Percentiles rank a stretch among this genome's conserved stretches.
These are phyloP conservation scores for Apaloderma vittatum DNA, from an alignment of 2,113 vertebrate genomes.

Conservation along the genomic window DNA sequence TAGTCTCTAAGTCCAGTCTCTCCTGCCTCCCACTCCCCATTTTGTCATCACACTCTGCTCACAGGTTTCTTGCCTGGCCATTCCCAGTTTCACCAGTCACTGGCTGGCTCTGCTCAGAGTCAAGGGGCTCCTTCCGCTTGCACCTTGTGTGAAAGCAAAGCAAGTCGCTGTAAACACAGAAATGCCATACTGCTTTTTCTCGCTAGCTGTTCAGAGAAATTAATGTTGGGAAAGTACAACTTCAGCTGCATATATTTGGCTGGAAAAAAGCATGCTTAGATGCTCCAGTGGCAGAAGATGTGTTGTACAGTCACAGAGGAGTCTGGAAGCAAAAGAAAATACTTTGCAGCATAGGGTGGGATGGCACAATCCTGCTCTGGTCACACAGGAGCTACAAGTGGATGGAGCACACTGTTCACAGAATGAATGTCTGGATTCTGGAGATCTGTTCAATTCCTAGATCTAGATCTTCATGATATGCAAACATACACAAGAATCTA, in stretches of 20 bases:
- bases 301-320: accelerated
- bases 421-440: background rate
- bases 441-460: background rate
- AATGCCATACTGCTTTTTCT: background rate
- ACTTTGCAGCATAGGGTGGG: accelerated
- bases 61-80: background rate
- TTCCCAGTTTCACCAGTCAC: background rate
- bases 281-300: background rate
- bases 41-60: background rate
- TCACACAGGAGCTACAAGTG: background rate
- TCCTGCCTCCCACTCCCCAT: background rate
- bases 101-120: background rate
- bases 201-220: background rate
- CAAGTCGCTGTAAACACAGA: background rate
- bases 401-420: background rate
- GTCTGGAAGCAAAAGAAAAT: background rate
- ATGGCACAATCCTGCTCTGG: background rate
- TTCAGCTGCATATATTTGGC: background rate
- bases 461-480: background rate
- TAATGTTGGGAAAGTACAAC: background rate
- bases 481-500: background rate
- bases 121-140: background rate
- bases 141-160: background rate
- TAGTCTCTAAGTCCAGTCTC: background rate
- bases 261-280: background rate